These are phyloP conservation scores for Palaemon carinicauda DNA, from an alignment of 1,140 invertebrate species.

Conservation along the genomic window DNA sequence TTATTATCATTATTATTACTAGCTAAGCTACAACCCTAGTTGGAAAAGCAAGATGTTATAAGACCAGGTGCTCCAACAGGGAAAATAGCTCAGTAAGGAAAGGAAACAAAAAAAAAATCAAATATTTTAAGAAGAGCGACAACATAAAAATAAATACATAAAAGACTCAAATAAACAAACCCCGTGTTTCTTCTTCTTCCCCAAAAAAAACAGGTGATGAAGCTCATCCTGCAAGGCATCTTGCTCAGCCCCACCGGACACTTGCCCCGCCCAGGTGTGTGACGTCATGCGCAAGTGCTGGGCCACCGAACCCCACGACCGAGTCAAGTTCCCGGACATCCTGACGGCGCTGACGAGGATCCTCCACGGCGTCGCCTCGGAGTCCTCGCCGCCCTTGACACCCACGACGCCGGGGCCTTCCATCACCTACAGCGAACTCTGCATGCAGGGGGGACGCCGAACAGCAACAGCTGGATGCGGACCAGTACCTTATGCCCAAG, in stretches of 20 bases:
- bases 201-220: slow-evolving; percentile 73
- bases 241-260: slow-evolving; percentile 83
- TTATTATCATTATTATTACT: too few species aligned
- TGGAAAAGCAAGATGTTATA: too few species aligned
- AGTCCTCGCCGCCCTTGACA: background rate
- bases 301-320: slow-evolving; percentile 82
- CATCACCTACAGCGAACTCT: slow-evolving; percentile 47
- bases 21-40: too few species aligned
- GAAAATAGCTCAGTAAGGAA: too few species aligned
- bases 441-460: slow-evolving; percentile 31
- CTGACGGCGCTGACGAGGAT: background rate
- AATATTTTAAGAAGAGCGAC: too few species aligned
- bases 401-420: background rate
- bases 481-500: slow-evolving; percentile 37
- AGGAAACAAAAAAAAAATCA: too few species aligned
- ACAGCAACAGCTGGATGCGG: slow-evolving; percentile 15
- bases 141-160: too few species aligned
- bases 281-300: slow-evolving; percentile 87
- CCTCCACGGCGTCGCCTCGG: background rate
- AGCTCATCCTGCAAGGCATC: slow-evolving; percentile 83
- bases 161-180: too few species aligned
- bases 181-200: too few species aligned
- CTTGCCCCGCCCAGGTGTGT: slow-evolving; percentile 79
- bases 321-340: slow-evolving; percentile 78
- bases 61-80: too few species aligned